Base-by-base conservation (phyloP, 2,888 invertebrate genomes). In the Plusia festucae region DNA sequence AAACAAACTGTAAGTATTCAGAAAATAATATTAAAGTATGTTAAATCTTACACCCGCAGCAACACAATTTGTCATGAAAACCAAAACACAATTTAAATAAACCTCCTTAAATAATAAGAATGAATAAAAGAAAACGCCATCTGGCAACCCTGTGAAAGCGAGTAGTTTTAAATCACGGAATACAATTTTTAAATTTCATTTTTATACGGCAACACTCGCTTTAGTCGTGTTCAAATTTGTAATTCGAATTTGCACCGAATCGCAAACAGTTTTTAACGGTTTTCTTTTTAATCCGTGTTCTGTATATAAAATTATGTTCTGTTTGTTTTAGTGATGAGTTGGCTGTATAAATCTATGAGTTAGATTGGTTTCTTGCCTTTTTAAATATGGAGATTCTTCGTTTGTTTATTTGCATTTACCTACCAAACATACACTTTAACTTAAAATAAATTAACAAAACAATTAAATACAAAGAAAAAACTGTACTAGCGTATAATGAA, bases 151-250 rank as follows among this genome's bases (percentile, higher is more conserved):
- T 67, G 68, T 68, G 53, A 75, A 73, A 76, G 53, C 71, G 64
- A 76, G 68, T 81, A 81, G 78, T 81, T 77, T 82, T 74, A 75
- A 82, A 82, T 81, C 76, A 60, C 46, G 56, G 71, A 81, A 75
- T 78, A 70, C 76, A 53, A 78, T 79, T 82, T 82, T 78, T 72
- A 65, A 74, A 79, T 81, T 81, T 78, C 65, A 81, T 82, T 78
- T 81, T 81, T 78, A 82, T 80, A 75, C 78, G 63, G 70, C 79
- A 78, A 82, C 83, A 81, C 73, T 80, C 78, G 83, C 81, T 78
- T 79, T 81, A 78, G 77, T 60, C 73, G 74, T 75, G 81, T 80
- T 78, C 76, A 76, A 83, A 83, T 83, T 82, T 83, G 83, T 82
- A 81, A 83, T 83, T 83, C 80, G 83, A 83, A 82, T 82, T 79